phyloP scores from a whole-genome alignment of 2,797 vertebrate genomes.

The Geotrypetes seraphini region DNA sequence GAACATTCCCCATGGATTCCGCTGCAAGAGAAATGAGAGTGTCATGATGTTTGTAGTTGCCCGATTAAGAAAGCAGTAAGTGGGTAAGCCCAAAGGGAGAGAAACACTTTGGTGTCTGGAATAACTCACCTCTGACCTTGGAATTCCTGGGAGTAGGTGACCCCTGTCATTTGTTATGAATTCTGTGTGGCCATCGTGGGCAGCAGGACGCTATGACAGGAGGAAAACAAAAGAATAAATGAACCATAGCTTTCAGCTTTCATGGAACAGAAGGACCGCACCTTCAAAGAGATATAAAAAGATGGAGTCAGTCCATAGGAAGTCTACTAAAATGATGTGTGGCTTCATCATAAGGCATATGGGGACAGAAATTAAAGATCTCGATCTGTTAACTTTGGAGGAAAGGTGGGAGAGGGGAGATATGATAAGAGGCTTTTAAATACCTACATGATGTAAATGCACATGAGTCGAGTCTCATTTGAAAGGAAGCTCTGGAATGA shows the following conservation, averaged over 20 bases:
- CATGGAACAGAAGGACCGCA: background rate
- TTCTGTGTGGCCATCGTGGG: conserved; percentile 49
- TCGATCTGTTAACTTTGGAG: too few species aligned
- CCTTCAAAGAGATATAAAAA: too few species aligned
- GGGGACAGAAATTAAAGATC: too few species aligned
- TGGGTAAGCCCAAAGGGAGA: background rate
- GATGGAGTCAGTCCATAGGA: too few species aligned
- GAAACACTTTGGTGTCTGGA: background rate
- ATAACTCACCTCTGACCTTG: conserved; percentile 55
- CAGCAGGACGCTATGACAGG: conserved; percentile 40
- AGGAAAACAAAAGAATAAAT: background rate
- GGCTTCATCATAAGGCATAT: too few species aligned
- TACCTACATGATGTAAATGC: too few species aligned
- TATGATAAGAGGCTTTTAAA: too few species aligned
- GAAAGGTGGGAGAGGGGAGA: too few species aligned
- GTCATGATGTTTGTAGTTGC: background rate
- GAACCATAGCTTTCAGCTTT: background rate
- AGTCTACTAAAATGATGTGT: too few species aligned
- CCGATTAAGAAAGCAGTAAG: background rate
- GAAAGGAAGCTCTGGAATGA: too few species aligned
- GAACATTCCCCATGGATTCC: conserved; percentile 46
- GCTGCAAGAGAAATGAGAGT: conserved; percentile 10
- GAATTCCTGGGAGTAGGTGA: conserved; percentile 61
- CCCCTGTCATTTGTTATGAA: conserved; percentile 65
- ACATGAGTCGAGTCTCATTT: too few species aligned